phyloP scores from a whole-genome alignment of 1,140 invertebrate species.

The Ladona fulva region DNA sequence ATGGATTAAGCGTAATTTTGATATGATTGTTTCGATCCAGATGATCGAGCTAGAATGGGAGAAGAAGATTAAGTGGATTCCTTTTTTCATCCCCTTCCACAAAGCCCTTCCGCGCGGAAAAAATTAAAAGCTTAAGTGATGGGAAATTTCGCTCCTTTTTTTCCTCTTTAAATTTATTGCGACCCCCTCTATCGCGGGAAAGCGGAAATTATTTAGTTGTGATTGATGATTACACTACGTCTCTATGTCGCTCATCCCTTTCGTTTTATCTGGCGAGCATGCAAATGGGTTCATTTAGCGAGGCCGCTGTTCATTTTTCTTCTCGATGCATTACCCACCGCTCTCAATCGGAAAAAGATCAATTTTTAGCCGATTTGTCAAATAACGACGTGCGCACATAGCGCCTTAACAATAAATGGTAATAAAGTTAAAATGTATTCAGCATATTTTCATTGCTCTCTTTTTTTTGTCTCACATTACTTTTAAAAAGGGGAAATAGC shows the following conservation, averaged over 20 bases:
- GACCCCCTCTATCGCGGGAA: not conserved
- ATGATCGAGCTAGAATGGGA: not conserved
- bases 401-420: no score
- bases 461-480: no score
- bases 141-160: not conserved
- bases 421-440: no score
- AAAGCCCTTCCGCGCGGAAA: no score
- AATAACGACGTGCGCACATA: not conserved
- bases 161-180: not conserved
- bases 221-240: not conserved
- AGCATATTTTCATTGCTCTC: no score
- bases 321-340: not conserved
- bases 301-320: not conserved
- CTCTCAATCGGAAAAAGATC: not conserved
- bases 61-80: not conserved
- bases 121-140: no score
- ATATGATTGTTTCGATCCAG: not conserved
- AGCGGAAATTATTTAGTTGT: conserved; percentile 1
- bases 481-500: no score
- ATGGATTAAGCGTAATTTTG: not conserved
- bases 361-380: not conserved
- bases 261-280: not conserved
- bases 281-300: not conserved
- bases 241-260: not conserved
- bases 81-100: no score